These are phyloP conservation scores for Orycteropus afer DNA, from an alignment of 2,113 vertebrate species.

Conservation along the genomic window DNA sequence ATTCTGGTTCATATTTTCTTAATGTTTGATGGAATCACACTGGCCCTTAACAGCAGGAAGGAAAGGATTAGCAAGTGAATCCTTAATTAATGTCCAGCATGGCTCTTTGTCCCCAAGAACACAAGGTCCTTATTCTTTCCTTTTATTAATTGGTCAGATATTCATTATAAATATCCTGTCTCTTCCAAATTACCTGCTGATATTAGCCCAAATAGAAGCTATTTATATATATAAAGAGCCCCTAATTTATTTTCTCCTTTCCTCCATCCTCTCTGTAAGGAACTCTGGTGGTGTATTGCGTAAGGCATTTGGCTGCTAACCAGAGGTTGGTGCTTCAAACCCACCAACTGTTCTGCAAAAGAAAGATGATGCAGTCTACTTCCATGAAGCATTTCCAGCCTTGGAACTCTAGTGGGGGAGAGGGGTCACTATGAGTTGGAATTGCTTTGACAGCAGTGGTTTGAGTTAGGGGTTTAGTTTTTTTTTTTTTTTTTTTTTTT, in stretches of 20 bases:
- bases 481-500: conserved; percentile 30
- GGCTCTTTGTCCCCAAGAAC: not conserved
- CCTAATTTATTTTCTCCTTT: not conserved
- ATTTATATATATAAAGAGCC: conserved; percentile 39
- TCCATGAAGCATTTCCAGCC: no score
- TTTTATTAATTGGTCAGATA: not conserved
- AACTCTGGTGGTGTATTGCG: no score
- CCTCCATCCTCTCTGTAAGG: not conserved
- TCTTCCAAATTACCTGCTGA: conserved; percentile 52
- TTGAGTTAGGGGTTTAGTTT: no score
- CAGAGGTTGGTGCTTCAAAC: no score
- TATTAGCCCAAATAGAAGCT: not conserved
- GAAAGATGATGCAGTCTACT: no score
- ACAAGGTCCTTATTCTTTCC: not conserved
- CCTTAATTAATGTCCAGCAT: not conserved
- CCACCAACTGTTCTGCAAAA: no score
- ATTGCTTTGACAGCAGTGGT: no score
- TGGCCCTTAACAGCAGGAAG: not conserved
- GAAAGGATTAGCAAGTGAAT: not conserved
- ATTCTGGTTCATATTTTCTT: conserved; percentile 26
- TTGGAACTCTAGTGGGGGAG: no score
- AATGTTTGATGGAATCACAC: not conserved
- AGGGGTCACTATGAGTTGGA: no score
- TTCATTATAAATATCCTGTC: not conserved
- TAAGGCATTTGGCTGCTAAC: no score